Percentiles rank a stretch among this genome's conserved stretches.
phyloP scores from a whole-genome alignment of 1,140 invertebrate species.

The Caenorhabditis brenneri region DNA sequence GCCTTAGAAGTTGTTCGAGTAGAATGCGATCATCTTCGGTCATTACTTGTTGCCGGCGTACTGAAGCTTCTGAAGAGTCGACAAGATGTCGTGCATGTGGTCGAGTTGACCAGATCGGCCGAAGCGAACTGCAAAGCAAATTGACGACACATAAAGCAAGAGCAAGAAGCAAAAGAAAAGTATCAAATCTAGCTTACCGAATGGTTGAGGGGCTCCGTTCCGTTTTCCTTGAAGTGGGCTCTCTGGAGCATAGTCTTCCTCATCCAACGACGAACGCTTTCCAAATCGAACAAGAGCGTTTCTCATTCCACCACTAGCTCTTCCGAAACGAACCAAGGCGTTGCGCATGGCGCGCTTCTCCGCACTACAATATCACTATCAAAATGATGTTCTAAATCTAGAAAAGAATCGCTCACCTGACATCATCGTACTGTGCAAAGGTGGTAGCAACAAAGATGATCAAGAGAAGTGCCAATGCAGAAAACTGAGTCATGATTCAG shows the following conservation, averaged over 20 bases:
- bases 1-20: constrained; percentile 10
- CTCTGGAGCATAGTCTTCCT: constrained; percentile 15
- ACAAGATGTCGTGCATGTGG: constrained; percentile 58
- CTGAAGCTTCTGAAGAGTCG: constrained; percentile 54
- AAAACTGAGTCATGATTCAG: constrained; percentile 29
- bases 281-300: constrained; percentile 58
- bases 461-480: constrained; percentile 25
- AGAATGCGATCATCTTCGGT: constrained; percentile 24
- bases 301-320: constrained; percentile 54
- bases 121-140: constrained; percentile 56
- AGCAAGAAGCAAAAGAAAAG: background rate
- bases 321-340: constrained; percentile 56
- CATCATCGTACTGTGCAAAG: constrained; percentile 34
- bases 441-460: background rate
- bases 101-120: constrained; percentile 56
- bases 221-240: constrained; percentile 54
- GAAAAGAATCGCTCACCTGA: constrained; percentile 27
- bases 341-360: constrained; percentile 60
- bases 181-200: constrained; percentile 36
- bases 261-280: constrained; percentile 39
- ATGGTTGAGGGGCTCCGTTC: constrained; percentile 58
- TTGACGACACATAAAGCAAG: constrained; percentile 18
- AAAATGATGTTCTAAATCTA: background rate
- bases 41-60: constrained; percentile 49
- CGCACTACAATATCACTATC: constrained; percentile 11